These are phyloP conservation scores for Notothenia coriiceps DNA, from an alignment of 2,113 vertebrate species.

Conservation along the genomic window DNA sequence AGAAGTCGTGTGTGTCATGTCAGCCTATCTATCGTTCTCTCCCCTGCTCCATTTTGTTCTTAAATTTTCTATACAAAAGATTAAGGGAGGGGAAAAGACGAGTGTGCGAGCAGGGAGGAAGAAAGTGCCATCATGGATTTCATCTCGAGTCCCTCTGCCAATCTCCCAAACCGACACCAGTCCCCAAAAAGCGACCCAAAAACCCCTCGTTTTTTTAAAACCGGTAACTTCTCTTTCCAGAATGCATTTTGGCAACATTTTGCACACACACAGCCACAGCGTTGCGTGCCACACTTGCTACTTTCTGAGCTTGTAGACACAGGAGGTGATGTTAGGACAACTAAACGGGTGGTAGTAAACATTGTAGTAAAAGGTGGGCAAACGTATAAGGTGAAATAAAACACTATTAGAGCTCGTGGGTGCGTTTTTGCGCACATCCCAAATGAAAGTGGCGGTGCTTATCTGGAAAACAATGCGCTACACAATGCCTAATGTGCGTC, in stretches of 20 bases:
- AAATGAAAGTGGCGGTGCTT: slow-evolving; percentile 64
- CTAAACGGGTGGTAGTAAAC: slow-evolving; percentile 69
- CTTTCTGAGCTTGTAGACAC: slow-evolving; percentile 62
- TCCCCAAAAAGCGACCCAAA: slow-evolving; percentile 44
- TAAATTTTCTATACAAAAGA: slow-evolving; percentile 88
- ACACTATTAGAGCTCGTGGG: neutral
- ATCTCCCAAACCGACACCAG: slow-evolving; percentile 64
- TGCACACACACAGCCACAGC: slow-evolving; percentile 7
- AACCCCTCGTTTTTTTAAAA: neutral
- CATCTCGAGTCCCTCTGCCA: slow-evolving; percentile 82
- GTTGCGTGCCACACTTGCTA: slow-evolving; percentile 65
- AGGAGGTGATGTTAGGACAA: slow-evolving; percentile 83
- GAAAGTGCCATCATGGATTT: slow-evolving; percentile 85
- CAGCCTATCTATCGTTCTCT: slow-evolving; percentile 75
- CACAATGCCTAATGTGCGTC: slow-evolving; percentile 61
- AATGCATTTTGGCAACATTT: slow-evolving; percentile 29
- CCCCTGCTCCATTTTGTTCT: slow-evolving; percentile 84
- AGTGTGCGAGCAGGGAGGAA: slow-evolving; percentile 72
- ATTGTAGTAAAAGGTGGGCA: slow-evolving; percentile 48
- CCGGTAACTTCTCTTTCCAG: slow-evolving; percentile 51
- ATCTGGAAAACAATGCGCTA: slow-evolving; percentile 67
- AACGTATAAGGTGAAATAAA: slow-evolving; percentile 2
- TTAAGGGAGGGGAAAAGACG: slow-evolving; percentile 83
- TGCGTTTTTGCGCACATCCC: slow-evolving; percentile 48
- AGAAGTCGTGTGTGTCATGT: slow-evolving; percentile 80